phyloP scores from a whole-genome alignment of 1,140 invertebrate genomes.

The Leptopilina clavipes region DNA sequence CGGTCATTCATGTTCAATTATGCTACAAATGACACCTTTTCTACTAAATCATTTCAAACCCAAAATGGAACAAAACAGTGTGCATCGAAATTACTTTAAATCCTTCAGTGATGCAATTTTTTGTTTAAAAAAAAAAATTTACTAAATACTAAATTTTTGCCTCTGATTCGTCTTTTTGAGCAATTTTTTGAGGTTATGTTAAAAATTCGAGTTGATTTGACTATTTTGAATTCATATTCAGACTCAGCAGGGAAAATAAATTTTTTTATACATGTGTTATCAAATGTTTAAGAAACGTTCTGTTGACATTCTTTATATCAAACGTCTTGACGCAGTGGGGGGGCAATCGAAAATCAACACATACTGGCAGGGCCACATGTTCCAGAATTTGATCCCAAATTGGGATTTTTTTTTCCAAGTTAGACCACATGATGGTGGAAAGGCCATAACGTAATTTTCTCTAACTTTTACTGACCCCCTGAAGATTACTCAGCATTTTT shows the following conservation, averaged over 20 bases:
- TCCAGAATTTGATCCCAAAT: conserved; percentile 49
- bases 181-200: no score
- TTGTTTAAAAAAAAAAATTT: no score
- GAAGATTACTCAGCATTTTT: conserved; percentile 71
- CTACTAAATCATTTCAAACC: neutral
- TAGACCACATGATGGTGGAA: conserved; percentile 45
- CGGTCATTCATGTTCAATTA: conserved; percentile 13
- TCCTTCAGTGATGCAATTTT: no score
- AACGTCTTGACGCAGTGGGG: conserved; percentile 58
- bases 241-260: no score
- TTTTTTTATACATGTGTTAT: no score
- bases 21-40: neutral
- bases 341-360: conserved; percentile 55
- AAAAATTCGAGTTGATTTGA: no score
- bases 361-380: conserved; percentile 52
- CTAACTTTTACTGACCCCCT: conserved; percentile 55
- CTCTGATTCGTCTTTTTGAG: no score
- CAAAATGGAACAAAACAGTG: neutral
- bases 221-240: no score
- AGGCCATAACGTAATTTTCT: conserved; percentile 49
- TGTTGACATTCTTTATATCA: no score
- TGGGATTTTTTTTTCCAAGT: conserved; percentile 29
- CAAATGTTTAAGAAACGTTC: no score
- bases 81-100: no score
- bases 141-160: no score